Percentiles rank a stretch among this genome's conserved stretches.
Conservation (phyloP, 2,888 invertebrate genomes). For the Microdon myrmicae region DNA sequence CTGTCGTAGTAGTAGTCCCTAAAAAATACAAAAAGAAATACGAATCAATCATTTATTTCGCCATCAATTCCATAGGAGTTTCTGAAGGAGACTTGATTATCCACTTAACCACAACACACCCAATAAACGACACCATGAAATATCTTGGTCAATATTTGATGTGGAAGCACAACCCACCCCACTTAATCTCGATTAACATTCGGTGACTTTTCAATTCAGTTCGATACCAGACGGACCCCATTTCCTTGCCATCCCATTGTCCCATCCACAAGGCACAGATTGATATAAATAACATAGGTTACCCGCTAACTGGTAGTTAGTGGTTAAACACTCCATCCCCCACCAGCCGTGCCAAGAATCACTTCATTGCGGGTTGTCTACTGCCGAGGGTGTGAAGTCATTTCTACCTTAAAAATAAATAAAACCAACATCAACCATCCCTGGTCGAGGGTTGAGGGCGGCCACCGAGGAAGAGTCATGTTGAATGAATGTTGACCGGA, state of each 20-base stretch:
- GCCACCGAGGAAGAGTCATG: no score
- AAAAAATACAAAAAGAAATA: slow-evolving; percentile 59
- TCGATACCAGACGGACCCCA: no score
- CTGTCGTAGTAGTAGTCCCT: slow-evolving; percentile 73
- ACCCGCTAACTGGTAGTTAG: slow-evolving; percentile 48
- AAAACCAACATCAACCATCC: slow-evolving; percentile 24
- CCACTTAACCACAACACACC: slow-evolving; percentile 6
- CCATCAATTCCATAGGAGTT: slow-evolving; percentile 11
- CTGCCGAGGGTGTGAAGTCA: slow-evolving; percentile 27
- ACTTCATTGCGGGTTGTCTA: slow-evolving; percentile 15
- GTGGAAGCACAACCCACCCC: slow-evolving; percentile 28
- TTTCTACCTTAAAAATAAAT: slow-evolving; percentile 41
- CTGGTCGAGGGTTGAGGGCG: no score
- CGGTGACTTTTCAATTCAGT: slow-evolving; percentile 3
- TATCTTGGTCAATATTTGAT: slow-evolving; percentile 52
- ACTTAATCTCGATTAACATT: slow-evolving; percentile 37
- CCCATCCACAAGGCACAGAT: slow-evolving; percentile 23
- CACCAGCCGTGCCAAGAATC: slow-evolving; percentile 33
- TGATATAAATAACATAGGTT: slow-evolving; percentile 49
- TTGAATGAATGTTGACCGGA: no score
- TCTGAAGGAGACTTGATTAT: slow-evolving; percentile 1
- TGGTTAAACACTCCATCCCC: slow-evolving; percentile 36
- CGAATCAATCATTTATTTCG: slow-evolving; percentile 5
- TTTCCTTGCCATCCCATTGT: no score
- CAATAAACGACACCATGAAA: slow-evolving; percentile 26